Base-by-base conservation (phyloP, 2,888 invertebrate genomes). In the Archips crataeganus region DNA sequence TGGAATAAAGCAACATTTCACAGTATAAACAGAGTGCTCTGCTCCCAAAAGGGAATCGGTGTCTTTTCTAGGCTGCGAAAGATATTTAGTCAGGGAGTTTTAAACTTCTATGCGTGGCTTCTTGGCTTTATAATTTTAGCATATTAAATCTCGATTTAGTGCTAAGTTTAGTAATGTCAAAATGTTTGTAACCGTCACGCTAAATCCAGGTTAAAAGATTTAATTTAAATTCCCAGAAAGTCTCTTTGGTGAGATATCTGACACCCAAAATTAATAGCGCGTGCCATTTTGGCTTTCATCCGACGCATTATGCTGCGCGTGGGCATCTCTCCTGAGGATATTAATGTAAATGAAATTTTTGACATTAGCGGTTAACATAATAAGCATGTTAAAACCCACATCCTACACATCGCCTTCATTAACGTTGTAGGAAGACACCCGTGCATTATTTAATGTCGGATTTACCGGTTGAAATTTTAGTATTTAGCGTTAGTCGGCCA, bases 1-100 rank as follows among this genome's bases (percentile, higher is more conserved):
- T n/a, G 71, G 60, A 71, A 60, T 47, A 59, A 13, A 47, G 49
- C 65, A 57, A 60, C 60, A 39, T 71, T 71, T 39, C 39, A 8
- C 39, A 51, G 60, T 61, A 60, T 34, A 71, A 71, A 66, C 71
- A 71, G 60, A 51, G 71, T 36, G 49, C 64, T 57, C 4, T 11
- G 51, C 34, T 60, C 59, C 65, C 59, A 47, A 71, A 71, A 71
- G 71, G 51, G 65, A 66, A 71, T 59, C 57, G 64, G 64, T 71
- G 70, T 65, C 70, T 70, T 70, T 64, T 47, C 34, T 34, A 11
- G 65, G 47, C 49, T 8, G 39, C 4, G 51, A 32, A 60, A 42
- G 15, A n/a, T 65, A 42, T 60, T 60, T 60, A 42, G 51, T 60
- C 51, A 10, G 13, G 60, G 47, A 39, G 49, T 65, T 66, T 61